phyloP scores from a whole-genome alignment of 2,113 vertebrate species.

The Plecturocebus donacophilus region DNA sequence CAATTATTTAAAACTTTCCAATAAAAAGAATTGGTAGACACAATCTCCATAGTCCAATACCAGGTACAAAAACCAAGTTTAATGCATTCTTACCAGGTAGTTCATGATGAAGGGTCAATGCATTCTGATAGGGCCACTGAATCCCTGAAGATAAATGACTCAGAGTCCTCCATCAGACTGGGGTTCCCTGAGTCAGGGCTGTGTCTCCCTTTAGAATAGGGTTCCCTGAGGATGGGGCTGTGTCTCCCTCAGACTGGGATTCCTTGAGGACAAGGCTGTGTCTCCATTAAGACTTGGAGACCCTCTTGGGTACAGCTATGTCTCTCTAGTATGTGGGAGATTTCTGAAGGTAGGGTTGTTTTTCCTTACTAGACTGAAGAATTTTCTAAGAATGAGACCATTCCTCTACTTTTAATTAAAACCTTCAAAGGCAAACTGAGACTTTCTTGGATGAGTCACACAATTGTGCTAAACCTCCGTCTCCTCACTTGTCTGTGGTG shows the following conservation, averaged over 20 bases:
- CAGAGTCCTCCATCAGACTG: not conserved
- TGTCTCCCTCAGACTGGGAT: not conserved
- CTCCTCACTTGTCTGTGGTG: not conserved
- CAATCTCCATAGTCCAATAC: not conserved
- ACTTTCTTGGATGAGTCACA: not conserved
- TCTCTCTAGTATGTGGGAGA: not conserved
- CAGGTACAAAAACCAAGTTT: not conserved
- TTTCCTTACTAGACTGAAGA: not conserved
- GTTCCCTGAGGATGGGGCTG: not conserved
- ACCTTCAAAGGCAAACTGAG: not conserved
- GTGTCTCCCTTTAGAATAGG: not conserved
- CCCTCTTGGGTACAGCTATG: not conserved
- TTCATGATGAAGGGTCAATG: not conserved
- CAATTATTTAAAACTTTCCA: not conserved
- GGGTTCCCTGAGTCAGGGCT: not conserved
- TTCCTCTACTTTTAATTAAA: not conserved
- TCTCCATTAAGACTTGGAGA: not conserved
- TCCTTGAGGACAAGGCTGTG: too few relatives aligned
- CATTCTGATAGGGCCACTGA: not conserved
- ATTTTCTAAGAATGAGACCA: not conserved
- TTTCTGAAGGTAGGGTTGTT: not conserved
- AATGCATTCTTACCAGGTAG: not conserved
- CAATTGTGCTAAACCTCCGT: not conserved
- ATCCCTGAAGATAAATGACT: not conserved
- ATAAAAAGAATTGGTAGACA: not conserved